Conservation (phyloP, 1,140 invertebrate genomes). For the Drosophila teissieri region DNA sequence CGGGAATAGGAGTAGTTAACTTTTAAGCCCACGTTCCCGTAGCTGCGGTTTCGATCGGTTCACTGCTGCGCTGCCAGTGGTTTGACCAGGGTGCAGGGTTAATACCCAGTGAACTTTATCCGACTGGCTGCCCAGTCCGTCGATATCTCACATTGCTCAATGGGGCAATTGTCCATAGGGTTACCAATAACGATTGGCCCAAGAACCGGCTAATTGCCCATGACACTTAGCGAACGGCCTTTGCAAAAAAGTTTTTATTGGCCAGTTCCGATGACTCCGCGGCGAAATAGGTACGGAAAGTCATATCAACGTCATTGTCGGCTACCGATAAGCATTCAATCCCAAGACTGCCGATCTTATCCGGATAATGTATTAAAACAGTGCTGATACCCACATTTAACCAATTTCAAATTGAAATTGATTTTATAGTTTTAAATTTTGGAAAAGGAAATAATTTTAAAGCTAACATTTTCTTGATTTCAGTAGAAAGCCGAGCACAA, state of each 20-base stretch:
- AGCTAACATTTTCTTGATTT: too few relatives aligned
- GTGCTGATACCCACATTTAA: too few relatives aligned
- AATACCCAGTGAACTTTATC: slow-evolving; percentile 6
- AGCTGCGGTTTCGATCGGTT: slow-evolving; percentile 6
- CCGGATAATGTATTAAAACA: too few relatives aligned
- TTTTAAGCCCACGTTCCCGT: background rate
- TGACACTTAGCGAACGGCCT: background rate
- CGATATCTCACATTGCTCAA: slow-evolving; percentile 8
- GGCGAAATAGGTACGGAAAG: too few relatives aligned
- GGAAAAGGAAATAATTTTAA: too few relatives aligned
- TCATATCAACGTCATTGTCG: too few relatives aligned
- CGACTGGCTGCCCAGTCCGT: background rate
- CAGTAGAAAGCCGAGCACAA: too few relatives aligned
- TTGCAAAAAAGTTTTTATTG: background rate
- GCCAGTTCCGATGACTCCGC: background rate
- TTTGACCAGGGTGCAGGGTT: background rate
- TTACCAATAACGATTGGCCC: background rate
- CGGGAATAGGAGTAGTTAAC: background rate
- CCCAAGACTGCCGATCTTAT: too few relatives aligned
- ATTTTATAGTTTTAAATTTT: too few relatives aligned
- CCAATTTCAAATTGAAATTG: too few relatives aligned
- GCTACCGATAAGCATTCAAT: too few relatives aligned
- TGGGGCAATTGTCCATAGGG: background rate
- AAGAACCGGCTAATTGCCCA: background rate
- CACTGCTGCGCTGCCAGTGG: slow-evolving; percentile 3